These are phyloP conservation scores for Chitala chitala DNA, from an alignment of 2,113 vertebrate genomes.

Conservation along the genomic window DNA sequence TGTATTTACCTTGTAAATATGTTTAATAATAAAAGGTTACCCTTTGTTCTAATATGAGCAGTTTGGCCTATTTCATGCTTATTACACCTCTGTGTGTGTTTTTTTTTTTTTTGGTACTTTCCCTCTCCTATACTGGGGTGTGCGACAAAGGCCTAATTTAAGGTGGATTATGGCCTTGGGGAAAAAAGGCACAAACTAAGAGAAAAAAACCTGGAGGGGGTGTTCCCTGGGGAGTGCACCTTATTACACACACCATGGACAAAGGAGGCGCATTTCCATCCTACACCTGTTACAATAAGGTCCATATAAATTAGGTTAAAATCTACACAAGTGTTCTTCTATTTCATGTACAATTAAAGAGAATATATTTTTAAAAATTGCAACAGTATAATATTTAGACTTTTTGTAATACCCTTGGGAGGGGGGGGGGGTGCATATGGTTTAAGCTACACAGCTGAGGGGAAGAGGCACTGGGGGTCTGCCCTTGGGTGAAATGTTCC, in stretches of 20 bases:
- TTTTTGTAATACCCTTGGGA: too few relatives aligned
- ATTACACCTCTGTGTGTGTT: constrained; percentile 42
- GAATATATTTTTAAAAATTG: too few relatives aligned
- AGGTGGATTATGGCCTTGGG: constrained; percentile 25
- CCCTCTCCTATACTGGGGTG: constrained; percentile 14
- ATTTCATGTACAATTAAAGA: too few relatives aligned
- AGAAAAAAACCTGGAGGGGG: not conserved
- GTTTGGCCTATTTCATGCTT: too few relatives aligned
- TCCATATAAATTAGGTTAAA: not conserved
- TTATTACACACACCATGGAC: not conserved
- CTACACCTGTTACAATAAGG: not conserved
- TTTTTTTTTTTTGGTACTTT: constrained; percentile 38
- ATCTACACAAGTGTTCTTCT: not conserved
- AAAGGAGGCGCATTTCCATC: not conserved
- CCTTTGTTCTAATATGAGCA: too few relatives aligned
- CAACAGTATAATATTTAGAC: too few relatives aligned
- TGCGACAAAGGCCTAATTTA: constrained; percentile 39
- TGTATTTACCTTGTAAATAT: too few relatives aligned
- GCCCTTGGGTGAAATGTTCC: not conserved
- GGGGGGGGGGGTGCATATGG: not conserved
- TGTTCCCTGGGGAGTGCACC: not conserved
- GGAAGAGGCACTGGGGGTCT: not conserved
- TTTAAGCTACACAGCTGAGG: not conserved
- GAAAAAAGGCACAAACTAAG: not conserved
- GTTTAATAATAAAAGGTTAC: too few relatives aligned